These are phyloP conservation scores for Simalia tracyae DNA, from an alignment of 2,797 vertebrate species.

Conservation along the genomic window DNA sequence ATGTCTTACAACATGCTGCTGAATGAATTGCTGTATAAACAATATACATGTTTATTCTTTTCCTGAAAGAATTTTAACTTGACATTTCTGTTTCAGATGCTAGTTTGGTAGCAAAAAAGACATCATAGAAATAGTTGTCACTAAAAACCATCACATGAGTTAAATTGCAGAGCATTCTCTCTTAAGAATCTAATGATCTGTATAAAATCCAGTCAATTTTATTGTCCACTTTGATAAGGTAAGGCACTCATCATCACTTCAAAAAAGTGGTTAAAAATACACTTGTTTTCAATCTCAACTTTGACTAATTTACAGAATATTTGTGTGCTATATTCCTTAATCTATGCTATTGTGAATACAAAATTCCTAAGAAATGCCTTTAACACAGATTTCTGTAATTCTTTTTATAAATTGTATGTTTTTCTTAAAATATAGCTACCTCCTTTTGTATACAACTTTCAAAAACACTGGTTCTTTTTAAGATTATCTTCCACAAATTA, in stretches of 20 bases:
- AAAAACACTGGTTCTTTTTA: too few species aligned
- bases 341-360: background rate
- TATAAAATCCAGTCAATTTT: background rate
- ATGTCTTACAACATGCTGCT: slow-evolving; percentile 39
- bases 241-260: background rate
- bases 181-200: background rate
- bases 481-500: too few species aligned
- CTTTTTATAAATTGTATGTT: background rate
- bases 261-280: background rate
- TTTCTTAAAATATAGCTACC: background rate
- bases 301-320: background rate
- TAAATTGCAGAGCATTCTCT: slow-evolving; percentile 28
- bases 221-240: background rate
- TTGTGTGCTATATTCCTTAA: background rate
- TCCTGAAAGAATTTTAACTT: slow-evolving; percentile 56
- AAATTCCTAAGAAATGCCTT: background rate
- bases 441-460: too few species aligned
- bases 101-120: slow-evolving; percentile 43
- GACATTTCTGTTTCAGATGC: slow-evolving; percentile 46
- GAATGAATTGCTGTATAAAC: slow-evolving; percentile 53
- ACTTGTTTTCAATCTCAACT: background rate
- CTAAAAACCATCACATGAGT: slow-evolving; percentile 30
- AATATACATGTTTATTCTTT: slow-evolving; percentile 45
- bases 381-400: background rate
- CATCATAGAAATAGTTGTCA: slow-evolving; percentile 1